A percentile compares a stretch with the other conserved stretches of the same genome.
These are phyloP conservation scores for Amyelois transitella DNA, from an alignment of 1,140 invertebrate genomes.

Conservation along the genomic window DNA sequence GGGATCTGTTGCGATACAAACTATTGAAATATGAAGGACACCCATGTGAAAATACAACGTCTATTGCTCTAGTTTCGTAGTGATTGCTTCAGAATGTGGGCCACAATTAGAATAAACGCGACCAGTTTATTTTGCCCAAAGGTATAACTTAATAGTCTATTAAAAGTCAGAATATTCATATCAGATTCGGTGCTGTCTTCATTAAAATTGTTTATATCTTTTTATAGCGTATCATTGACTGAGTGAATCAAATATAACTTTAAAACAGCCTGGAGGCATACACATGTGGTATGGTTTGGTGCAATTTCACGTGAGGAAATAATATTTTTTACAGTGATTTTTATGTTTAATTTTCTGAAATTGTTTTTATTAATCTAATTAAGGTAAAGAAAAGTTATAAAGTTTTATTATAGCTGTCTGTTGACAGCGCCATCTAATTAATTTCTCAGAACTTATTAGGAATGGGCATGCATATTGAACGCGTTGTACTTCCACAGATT, in stretches of 20 bases:
- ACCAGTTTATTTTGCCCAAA: conserved; percentile 18
- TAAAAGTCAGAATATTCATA: conserved; percentile 9
- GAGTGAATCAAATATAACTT: too few species aligned
- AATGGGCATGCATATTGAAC: too few species aligned
- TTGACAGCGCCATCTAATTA: too few species aligned
- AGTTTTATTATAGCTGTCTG: background rate
- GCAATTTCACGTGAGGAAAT: background rate
- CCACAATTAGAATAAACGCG: conserved; percentile 23
- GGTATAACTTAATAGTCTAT: conserved; percentile 16
- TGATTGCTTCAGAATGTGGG: conserved; percentile 9
- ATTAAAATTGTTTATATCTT: background rate
- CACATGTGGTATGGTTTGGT: too few species aligned
- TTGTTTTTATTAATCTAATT: too few species aligned
- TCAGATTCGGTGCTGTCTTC: background rate
- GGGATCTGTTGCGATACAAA: background rate
- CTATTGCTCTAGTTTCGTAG: conserved; percentile 4
- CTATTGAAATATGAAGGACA: background rate
- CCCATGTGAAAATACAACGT: background rate
- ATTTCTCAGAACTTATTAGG: too few species aligned
- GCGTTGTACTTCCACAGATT: too few species aligned
- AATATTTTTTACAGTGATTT: background rate
- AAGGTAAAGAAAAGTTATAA: background rate
- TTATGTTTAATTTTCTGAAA: too few species aligned
- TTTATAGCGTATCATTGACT: background rate
- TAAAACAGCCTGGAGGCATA: too few species aligned